Evolutionary conservation across 2,888 invertebrate genomes (phyloP).

Genomic region (Dysmachus trigonus): DNA sequence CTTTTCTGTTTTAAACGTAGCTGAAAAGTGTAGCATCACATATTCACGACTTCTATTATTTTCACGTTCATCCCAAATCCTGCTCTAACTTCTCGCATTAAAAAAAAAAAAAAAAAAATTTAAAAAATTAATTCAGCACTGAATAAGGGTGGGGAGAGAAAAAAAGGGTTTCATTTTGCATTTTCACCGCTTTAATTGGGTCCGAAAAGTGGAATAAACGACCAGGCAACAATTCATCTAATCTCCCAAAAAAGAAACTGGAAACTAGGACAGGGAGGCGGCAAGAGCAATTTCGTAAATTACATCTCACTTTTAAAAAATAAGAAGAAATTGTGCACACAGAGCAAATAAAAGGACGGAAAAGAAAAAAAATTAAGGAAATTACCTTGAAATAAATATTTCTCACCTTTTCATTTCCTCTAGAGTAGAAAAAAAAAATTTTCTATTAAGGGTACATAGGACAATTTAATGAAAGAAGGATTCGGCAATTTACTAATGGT

Average conservation of each 20-base stretch:
- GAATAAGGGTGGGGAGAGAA: background rate
- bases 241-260: background rate
- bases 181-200: background rate
- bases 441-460: background rate
- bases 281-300: slow-evolving; percentile 12
- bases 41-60: background rate
- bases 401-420: slow-evolving; percentile 10
- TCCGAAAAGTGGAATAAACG: background rate
- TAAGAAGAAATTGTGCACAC: background rate
- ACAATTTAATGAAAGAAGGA: background rate
- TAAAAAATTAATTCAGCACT: background rate
- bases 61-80: background rate
- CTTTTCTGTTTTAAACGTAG: background rate
- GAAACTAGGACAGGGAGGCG: background rate
- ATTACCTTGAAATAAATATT: slow-evolving; percentile 17
- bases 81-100: background rate
- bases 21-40: background rate
- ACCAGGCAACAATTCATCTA: background rate
- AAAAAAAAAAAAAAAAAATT: background rate
- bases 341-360: background rate
- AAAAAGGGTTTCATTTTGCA: background rate
- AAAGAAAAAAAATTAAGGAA: slow-evolving; percentile 13
- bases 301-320: slow-evolving; percentile 25
- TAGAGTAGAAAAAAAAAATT: background rate
- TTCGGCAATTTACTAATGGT: background rate